Evolutionary conservation across 2,113 vertebrate species (phyloP).

Genomic region (Lamprologus callipterus): DNA sequence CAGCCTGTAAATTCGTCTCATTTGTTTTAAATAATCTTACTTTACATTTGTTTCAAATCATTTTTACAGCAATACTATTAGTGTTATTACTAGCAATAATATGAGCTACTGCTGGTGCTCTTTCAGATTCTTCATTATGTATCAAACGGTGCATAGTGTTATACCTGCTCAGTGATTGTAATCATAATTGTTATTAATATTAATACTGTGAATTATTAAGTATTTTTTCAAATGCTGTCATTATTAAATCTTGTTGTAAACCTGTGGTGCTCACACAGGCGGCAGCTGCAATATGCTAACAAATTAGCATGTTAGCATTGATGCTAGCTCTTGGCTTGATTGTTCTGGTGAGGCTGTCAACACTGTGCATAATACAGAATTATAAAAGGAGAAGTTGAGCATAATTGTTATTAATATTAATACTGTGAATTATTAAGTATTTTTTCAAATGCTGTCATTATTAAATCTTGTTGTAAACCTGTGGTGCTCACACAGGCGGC

Average conservation of each 20-base stretch:
- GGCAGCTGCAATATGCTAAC: no score
- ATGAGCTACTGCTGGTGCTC: not conserved
- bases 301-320: no score
- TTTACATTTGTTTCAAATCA: not conserved
- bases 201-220: not conserved
- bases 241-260: not conserved
- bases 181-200: not conserved
- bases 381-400: no score
- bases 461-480: not conserved
- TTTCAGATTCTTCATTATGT: not conserved
- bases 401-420: not conserved
- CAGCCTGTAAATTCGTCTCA: not conserved
- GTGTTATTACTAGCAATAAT: not conserved
- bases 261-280: accelerated
- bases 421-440: not conserved
- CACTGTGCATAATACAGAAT: no score
- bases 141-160: not conserved
- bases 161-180: not conserved
- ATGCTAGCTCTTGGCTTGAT: no score
- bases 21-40: not conserved
- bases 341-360: no score
- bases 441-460: not conserved
- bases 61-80: not conserved
- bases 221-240: not conserved
- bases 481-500: accelerated